Evolutionary conservation across 1,140 invertebrate genomes (phyloP), one percentile per base, ranked within the genome.

Genomic region (Caligus rogercresseyi): DNA sequence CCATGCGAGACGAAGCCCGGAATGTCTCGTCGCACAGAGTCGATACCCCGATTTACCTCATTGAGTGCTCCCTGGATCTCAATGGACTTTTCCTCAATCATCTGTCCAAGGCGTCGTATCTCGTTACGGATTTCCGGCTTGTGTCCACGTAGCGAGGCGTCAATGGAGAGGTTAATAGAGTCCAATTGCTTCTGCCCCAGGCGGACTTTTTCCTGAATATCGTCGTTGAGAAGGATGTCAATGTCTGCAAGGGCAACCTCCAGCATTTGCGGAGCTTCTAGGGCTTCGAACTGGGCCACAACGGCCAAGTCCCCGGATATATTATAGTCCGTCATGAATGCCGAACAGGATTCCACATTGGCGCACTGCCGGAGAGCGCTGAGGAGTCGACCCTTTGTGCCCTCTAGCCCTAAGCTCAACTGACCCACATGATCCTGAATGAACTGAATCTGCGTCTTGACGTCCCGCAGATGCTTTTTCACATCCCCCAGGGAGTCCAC

Each of bases 401-500:
- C 57, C 7, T 43, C 26, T 18, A 60, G n/a, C 11, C 57, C 57
- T 15, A 60, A n/a, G 15, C 26, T 25, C 3, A 60, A 31, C 26
- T 60, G 57, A 15, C 26, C 26, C 13, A 60, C 24, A 20, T 60
- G 21, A 18, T 60, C 26, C n/a, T 60, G 18, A 18, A 60, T 11
- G 21, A 60, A 26, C 24, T 11, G 3, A n/a, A 25, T 25, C n/a
- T 60, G 24, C 1, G 18, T 21, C 21, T 60, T 21, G 57, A 60
- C 43, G 26, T 60, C 57, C 16, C 26, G 23, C 15, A 60, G 26
- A 25, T 60, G 21, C n/a, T 25, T 21, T 60, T 60, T 60, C 14
- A 60, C 57, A 60, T 60, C 25, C 16, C 57, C 57, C 3, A 60
- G 23, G 7, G 16, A 20, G 1, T 18, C 16, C 1, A 69, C 68